phyloP scores from a whole-genome alignment of 2,888 invertebrate species.

The Eupeodes luniger region DNA sequence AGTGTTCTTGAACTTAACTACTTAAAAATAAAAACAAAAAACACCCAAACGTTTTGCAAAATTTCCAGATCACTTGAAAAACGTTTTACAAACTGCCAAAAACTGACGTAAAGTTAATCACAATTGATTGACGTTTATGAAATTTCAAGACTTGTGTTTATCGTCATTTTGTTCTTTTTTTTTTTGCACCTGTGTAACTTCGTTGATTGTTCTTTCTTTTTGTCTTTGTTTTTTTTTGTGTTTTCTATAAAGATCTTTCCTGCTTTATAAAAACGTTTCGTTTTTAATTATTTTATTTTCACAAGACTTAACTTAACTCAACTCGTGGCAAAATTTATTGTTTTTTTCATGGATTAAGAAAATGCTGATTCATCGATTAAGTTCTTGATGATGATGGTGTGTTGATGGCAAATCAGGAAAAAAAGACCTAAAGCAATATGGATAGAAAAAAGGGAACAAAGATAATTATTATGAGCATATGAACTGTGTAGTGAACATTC shows the following conservation, averaged over 20 bases:
- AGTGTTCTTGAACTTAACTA: neutral
- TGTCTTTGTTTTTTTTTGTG: neutral
- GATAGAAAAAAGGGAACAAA: conserved; percentile 9
- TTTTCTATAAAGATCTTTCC: neutral
- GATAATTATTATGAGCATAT: conserved; percentile 2
- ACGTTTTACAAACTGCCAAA: neutral
- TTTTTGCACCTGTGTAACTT: conserved; percentile 18
- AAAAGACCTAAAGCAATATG: conserved; percentile 10
- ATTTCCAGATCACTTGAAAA: neutral
- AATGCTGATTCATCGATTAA: conserved; percentile 66
- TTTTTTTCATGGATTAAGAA: conserved; percentile 4
- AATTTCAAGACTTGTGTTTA: conserved; percentile 32
- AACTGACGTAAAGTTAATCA: conserved; percentile 13
- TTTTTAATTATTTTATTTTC: conserved; percentile 40
- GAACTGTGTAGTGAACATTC: neutral
- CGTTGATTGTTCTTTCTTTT: neutral
- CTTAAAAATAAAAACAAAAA: too few species aligned
- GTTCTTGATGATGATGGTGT: conserved; percentile 48
- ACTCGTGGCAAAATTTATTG: conserved; percentile 54
- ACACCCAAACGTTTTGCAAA: neutral
- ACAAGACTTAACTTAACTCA: conserved; percentile 8
- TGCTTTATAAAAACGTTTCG: neutral
- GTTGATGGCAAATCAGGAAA: conserved; percentile 19
- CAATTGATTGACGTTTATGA: conserved; percentile 48
- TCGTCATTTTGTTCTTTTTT: conserved; percentile 3